Conservation (phyloP, 2,888 invertebrate species). For the Epirrhoe alternata region DNA sequence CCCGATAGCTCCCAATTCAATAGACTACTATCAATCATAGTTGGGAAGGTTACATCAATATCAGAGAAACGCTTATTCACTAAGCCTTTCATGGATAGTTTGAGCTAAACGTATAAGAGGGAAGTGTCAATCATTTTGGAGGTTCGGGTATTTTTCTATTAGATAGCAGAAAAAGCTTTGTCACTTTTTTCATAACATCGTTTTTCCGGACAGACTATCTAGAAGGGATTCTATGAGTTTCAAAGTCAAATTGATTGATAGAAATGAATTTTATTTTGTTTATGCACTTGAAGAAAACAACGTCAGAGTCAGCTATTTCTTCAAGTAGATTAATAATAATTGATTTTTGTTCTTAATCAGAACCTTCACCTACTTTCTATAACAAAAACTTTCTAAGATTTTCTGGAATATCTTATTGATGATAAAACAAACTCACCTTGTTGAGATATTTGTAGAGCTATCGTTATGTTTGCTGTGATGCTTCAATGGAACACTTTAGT, state of each 20-base stretch:
- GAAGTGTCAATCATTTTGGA: conserved; percentile 59
- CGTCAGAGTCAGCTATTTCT: too few species aligned
- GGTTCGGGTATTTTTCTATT: conserved; percentile 38
- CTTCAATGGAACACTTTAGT: conserved; percentile 46
- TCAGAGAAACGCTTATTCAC: conserved; percentile 74
- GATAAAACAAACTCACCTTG: conserved; percentile 47
- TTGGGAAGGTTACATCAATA: conserved; percentile 76
- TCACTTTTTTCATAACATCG: conserved; percentile 30
- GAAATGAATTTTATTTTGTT: neutral
- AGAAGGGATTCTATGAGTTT: neutral
- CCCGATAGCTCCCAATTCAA: conserved; percentile 71
- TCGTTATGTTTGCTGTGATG: conserved; percentile 56
- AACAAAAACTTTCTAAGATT: conserved; percentile 1
- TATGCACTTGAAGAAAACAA: too few species aligned
- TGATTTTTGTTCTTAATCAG: too few species aligned
- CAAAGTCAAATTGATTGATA: neutral
- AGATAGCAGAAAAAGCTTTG: conserved; percentile 33
- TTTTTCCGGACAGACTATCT: neutral
- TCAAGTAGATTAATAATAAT: too few species aligned
- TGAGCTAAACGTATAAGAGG: conserved; percentile 53
- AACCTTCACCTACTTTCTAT: neutral
- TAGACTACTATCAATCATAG: conserved; percentile 80
- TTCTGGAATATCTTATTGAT: conserved; percentile 17
- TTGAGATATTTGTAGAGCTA: conserved; percentile 59
- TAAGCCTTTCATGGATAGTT: conserved; percentile 65